These are phyloP conservation scores for Astropecten irregularis DNA, from an alignment of 53 echinoderm and acorn worm genomes.

Conservation along the genomic window DNA sequence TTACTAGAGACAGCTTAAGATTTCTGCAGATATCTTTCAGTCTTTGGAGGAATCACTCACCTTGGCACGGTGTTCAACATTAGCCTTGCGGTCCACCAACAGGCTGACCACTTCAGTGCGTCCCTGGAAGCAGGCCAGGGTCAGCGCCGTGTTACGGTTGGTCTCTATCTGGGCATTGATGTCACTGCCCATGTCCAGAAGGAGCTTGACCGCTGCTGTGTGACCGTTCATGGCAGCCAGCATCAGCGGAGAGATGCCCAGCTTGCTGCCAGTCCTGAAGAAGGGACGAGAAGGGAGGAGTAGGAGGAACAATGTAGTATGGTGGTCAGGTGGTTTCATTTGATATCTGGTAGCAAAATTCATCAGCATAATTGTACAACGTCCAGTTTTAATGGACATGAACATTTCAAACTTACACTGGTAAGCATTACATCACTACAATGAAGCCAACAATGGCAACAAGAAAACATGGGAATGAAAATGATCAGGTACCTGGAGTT, in stretches of 20 bases:
- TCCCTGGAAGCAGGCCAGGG: conserved; percentile 97
- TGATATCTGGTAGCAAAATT: too few species aligned
- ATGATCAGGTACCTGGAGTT: conserved; percentile 99
- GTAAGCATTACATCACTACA: neutral
- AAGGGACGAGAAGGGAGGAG: neutral
- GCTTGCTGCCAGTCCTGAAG: conserved; percentile 90
- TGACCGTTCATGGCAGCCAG: conserved; percentile 99
- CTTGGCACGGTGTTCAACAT: conserved; percentile 97
- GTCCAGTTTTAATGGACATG: too few species aligned
- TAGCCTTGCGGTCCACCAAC: conserved; percentile 91
- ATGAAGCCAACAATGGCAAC: neutral
- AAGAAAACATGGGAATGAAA: neutral
- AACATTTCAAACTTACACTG: too few species aligned
- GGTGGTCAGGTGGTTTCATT: neutral
- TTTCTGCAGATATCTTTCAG: too few species aligned
- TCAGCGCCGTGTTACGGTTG: conserved; percentile 98
- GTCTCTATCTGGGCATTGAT: conserved; percentile 99
- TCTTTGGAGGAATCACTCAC: conserved; percentile 51
- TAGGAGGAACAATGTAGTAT: neutral
- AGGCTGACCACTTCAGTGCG: conserved; percentile 95
- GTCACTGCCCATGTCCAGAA: conserved; percentile 95
- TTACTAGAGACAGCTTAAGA: too few species aligned
- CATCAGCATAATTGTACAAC: too few species aligned
- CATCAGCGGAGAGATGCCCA: conserved; percentile 98
- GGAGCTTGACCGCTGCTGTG: conserved; percentile 95